Evolutionary conservation across 2,797 vertebrate genomes (phyloP).

Genomic region (Spea hammondii): DNA sequence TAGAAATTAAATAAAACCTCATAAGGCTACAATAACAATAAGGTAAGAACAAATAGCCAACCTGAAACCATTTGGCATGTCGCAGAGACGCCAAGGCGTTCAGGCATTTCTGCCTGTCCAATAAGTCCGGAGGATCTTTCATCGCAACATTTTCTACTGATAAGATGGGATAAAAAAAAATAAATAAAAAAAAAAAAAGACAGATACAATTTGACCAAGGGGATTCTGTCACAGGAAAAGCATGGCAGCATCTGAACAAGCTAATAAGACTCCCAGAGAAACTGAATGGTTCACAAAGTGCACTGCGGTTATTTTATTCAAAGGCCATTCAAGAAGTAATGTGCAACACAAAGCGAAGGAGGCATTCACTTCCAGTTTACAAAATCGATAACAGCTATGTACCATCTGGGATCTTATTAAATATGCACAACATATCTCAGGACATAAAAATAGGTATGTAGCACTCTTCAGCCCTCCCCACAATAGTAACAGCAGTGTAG

Average conservation of each 20-base stretch:
- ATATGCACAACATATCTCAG: slow-evolving; percentile 64
- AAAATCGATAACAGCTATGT: slow-evolving; percentile 62
- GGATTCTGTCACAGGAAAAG: slow-evolving; percentile 69
- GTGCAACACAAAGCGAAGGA: slow-evolving; percentile 63
- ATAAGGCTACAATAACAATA: slow-evolving; percentile 87
- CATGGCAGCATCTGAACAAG: slow-evolving; percentile 66
- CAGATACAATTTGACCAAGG: slow-evolving; percentile 78
- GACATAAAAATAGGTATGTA: slow-evolving; percentile 65
- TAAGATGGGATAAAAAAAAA: slow-evolving; percentile 88
- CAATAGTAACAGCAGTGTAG: not conserved
- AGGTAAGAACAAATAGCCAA: slow-evolving; percentile 95
- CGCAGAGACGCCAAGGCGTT: slow-evolving; percentile 99
- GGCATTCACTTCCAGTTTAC: slow-evolving; percentile 63
- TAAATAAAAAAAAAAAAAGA: slow-evolving; percentile 86
- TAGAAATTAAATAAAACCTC: slow-evolving; percentile 62
- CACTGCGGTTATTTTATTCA: slow-evolving; percentile 63
- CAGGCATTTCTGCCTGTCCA: slow-evolving; percentile 99
- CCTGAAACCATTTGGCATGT: slow-evolving; percentile 99
- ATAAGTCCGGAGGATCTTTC: slow-evolving; percentile 91
- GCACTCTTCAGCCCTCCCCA: slow-evolving; percentile 57
- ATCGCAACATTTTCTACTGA: slow-evolving; percentile 93
- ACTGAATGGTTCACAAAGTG: slow-evolving; percentile 59
- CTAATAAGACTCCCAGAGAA: slow-evolving; percentile 73
- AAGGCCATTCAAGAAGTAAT: slow-evolving; percentile 63
- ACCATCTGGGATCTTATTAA: slow-evolving; percentile 75